A percentile compares a stretch with the other conserved stretches of the same genome.
Evolutionary conservation across 1,140 invertebrate species (phyloP).

Genomic region (silkworm (Bombyx mori)): DNA sequence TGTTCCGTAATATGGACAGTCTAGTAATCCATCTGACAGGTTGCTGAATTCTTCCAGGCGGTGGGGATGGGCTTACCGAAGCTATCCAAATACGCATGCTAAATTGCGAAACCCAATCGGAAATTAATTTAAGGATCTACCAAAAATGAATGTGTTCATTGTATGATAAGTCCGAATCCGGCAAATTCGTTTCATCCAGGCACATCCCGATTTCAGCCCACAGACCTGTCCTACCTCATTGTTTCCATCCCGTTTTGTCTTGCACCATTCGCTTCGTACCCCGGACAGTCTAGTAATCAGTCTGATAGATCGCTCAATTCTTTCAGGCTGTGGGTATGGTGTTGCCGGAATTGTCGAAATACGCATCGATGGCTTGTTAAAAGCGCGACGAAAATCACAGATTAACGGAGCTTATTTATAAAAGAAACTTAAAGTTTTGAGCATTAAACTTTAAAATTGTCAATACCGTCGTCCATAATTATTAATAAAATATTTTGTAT

Average conservation of each 20-base stretch:
- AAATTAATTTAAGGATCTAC: too few species aligned
- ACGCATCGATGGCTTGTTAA: slow-evolving; percentile 56
- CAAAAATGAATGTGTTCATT: too few species aligned
- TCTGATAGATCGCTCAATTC: slow-evolving; percentile 52
- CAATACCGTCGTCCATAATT: too few species aligned
- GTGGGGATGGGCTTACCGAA: slow-evolving; percentile 69
- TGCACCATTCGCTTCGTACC: slow-evolving; percentile 13
- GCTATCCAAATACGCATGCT: slow-evolving; percentile 65
- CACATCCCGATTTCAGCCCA: too few species aligned
- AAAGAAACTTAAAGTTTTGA: too few species aligned
- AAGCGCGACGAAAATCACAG: slow-evolving; percentile 3
- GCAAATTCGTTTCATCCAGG: too few species aligned
- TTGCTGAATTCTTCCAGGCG: slow-evolving; percentile 60
- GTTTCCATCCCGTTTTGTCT: slow-evolving; percentile 1
- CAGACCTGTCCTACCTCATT: background rate
- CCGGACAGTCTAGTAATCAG: slow-evolving; percentile 42
- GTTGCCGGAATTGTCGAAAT: slow-evolving; percentile 69
- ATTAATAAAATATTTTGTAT: too few species aligned
- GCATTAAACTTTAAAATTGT: too few species aligned
- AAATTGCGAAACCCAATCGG: slow-evolving; percentile 13
- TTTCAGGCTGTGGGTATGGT: slow-evolving; percentile 68
- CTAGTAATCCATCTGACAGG: slow-evolving; percentile 45
- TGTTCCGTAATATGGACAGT: slow-evolving; percentile 29
- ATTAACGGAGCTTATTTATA: too few species aligned
- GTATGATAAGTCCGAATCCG: too few species aligned